These are phyloP conservation scores for Cossypha niveicapilla DNA, from an alignment of 2,797 vertebrate species.

Conservation along the genomic window DNA sequence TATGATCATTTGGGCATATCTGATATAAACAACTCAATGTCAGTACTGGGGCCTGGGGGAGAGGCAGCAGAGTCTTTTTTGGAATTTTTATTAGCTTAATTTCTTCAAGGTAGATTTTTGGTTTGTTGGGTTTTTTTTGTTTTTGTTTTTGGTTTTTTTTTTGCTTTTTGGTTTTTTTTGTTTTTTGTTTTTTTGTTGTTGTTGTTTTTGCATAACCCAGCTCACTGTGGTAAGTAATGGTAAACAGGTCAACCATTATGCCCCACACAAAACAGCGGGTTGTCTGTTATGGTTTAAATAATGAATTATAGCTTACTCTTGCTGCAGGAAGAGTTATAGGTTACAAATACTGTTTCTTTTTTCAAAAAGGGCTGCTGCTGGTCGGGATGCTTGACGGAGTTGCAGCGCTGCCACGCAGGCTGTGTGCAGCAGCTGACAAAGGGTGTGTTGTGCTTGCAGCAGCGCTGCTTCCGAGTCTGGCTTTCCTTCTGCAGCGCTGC, in stretches of 20 bases:
- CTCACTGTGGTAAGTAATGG: background rate
- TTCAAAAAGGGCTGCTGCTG: background rate
- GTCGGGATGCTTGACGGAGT: fast-evolving
- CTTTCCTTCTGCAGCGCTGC: background rate
- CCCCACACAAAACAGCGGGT: background rate
- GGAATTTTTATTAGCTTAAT: background rate
- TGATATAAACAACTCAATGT: background rate
- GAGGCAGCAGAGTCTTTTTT: background rate
- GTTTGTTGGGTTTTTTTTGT: no score
- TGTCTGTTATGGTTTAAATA: background rate
- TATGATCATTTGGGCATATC: slow-evolving; percentile 16
- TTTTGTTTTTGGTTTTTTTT: background rate
- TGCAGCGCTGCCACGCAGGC: background rate
- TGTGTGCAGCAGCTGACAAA: background rate
- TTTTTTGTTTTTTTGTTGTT: background rate
- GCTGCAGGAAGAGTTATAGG: background rate
- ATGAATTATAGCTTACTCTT: background rate
- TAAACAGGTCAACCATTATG: background rate
- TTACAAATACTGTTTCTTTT: background rate
- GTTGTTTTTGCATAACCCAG: background rate
- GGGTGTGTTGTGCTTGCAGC: background rate
- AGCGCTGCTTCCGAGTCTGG: fast-evolving
- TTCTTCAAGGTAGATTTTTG: background rate
- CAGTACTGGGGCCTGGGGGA: background rate
- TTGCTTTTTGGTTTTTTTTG: background rate